Evolutionary conservation across 2,113 vertebrate genomes (phyloP), one percentile per base, ranked within the genome.

Genomic region (Penelope pileata): DNA sequence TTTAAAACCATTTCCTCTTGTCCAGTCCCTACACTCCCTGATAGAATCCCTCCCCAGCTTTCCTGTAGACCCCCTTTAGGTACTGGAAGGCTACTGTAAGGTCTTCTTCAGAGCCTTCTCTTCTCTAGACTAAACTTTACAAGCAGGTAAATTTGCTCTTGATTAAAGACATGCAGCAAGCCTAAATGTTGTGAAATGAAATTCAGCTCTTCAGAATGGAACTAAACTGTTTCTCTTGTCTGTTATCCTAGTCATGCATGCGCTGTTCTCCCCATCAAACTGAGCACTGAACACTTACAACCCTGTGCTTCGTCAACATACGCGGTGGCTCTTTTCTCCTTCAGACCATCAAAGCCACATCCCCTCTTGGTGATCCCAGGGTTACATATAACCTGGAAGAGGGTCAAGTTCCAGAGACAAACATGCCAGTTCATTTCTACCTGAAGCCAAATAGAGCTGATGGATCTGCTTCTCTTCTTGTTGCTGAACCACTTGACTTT

Each of bases 321-420:
- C 87, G 24, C 82, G 76, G 45, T 96, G 90, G 36, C 81, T 95
- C 85, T 94, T 93, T 85, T 93, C 82, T 86, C 91, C 92, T 96
- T 69, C 97, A 99, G 99, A 99, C 98, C 21, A 93, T 99, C 90
- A 99, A 98, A 97, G 98, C 99, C 16, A 98, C 98, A 11, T 99
- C 99, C 43, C 98, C 97, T 7, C 98, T 99, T 30, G 98, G 97
- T 30, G 99, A 99, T 93, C 98, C 98, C 47, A 97, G 98, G 68
- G 98, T 99, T 83, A 99, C 98, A 2, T 99, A 99, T 90, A 98
- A 98, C 94, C 97, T 99, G 94, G 99, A 99, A 96, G 99, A 99
- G 85, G 99, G 99, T 50, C 98, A 98, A 94, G 98, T 99, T 63
- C 98, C 98, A 17, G 98, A 98, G 97, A 98, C 98, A 81, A 99